phyloP scores from a whole-genome alignment of 2,888 invertebrate genomes.

The Tachina lurida region DNA sequence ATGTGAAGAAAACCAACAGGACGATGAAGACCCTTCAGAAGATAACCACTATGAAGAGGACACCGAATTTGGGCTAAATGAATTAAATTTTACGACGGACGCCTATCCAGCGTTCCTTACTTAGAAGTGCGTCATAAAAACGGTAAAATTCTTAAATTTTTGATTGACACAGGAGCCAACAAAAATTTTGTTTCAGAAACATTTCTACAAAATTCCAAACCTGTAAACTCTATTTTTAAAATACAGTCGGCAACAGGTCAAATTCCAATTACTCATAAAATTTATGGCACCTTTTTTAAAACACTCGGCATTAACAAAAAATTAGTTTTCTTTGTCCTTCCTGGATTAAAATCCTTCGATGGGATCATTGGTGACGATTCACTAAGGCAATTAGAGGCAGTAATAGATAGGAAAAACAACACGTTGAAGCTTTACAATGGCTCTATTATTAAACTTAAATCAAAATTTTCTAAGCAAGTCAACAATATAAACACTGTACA shows the following conservation, averaged over 20 bases:
- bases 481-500: constrained; percentile 22
- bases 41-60: constrained; percentile 19
- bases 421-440: too few species aligned
- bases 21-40: constrained; percentile 2
- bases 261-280: too few species aligned
- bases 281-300: too few species aligned
- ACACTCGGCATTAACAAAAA: not conserved
- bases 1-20: too few species aligned
- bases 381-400: not conserved
- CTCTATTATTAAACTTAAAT: too few species aligned
- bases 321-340: constrained; percentile 23
- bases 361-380: constrained; percentile 21
- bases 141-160: constrained; percentile 52
- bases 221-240: constrained; percentile 26
- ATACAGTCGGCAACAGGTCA: too few species aligned
- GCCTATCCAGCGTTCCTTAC: constrained; percentile 65
- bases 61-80: constrained; percentile 15
- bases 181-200: too few species aligned
- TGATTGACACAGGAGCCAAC: too few species aligned
- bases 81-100: constrained; percentile 66
- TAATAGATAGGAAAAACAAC: too few species aligned
- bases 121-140: constrained; percentile 47
- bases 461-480: constrained; percentile 29
- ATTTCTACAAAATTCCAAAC: too few species aligned
- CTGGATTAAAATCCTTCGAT: constrained; percentile 1